A percentile compares a stretch with the other conserved stretches of the same genome.
These are phyloP conservation scores for Cryptus armator DNA, from an alignment of 2,888 invertebrate genomes.

Conservation along the genomic window DNA sequence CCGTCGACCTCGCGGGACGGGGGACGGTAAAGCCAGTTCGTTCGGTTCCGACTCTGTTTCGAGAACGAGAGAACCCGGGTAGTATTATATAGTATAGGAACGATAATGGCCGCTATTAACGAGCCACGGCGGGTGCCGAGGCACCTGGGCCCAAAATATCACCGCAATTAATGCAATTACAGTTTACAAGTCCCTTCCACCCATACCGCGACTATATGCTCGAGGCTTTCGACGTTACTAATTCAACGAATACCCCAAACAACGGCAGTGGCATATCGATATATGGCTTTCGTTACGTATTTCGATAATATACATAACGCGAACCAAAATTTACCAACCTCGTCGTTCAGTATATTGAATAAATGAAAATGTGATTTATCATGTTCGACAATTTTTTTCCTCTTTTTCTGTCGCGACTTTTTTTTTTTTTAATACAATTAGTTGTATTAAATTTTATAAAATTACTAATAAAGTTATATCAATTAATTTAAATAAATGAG, in stretches of 20 bases:
- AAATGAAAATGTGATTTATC: background rate
- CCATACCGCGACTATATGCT: conserved; percentile 62
- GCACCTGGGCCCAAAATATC: conserved; percentile 84
- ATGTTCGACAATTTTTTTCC: background rate
- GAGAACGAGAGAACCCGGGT: conserved; percentile 33
- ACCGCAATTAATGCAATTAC: conserved; percentile 85
- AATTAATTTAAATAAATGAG: too few species aligned
- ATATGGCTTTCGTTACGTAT: conserved; percentile 29
- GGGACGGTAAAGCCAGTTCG: conserved; percentile 62
- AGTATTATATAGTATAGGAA: conserved; percentile 68
- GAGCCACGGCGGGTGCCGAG: conserved; percentile 81
- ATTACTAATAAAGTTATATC: too few species aligned
- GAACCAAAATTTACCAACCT: background rate
- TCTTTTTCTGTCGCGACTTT: too few species aligned
- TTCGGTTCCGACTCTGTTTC: conserved; percentile 61
- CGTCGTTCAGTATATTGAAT: background rate
- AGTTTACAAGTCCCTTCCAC: conserved; percentile 83
- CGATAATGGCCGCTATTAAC: conserved; percentile 84
- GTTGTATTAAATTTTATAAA: too few species aligned
- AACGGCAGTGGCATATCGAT: conserved; percentile 33
- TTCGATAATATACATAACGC: background rate
- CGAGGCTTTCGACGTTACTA: conserved; percentile 64
- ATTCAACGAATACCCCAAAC: conserved; percentile 65
- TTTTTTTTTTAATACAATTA: too few species aligned
- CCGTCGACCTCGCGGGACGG: conserved; percentile 35